Conservation (phyloP, 2,797 vertebrate species). For the Heteromormyrus szaboi region DNA sequence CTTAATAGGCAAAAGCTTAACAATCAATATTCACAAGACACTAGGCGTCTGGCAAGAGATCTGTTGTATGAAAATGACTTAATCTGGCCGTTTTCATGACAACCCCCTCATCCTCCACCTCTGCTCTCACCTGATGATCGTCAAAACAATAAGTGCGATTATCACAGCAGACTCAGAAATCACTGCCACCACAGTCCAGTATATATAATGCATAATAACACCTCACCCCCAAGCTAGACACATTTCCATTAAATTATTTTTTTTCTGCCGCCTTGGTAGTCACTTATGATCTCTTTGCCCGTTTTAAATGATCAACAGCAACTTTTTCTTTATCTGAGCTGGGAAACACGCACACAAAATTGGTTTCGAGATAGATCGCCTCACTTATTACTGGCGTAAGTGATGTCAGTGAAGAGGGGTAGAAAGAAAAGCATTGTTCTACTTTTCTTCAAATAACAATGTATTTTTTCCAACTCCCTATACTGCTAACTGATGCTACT, state of each 20-base stretch:
- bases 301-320: neutral
- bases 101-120: neutral
- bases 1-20: neutral
- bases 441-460: neutral
- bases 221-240: neutral
- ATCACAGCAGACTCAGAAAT: neutral
- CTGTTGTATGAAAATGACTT: constrained; percentile 11
- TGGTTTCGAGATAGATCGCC: neutral
- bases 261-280: neutral
- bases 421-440: neutral
- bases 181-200: neutral
- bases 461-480: neutral
- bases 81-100: neutral
- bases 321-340: neutral
- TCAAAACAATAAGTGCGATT: constrained; percentile 16
- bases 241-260: neutral
- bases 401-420: neutral
- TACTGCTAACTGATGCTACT: neutral
- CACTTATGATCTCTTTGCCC: neutral
- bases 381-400: neutral
- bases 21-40: constrained; percentile 4
- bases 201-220: neutral
- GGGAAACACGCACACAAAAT: neutral
- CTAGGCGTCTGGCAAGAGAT: constrained; percentile 6
- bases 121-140: constrained; percentile 15